Conservation (phyloP, 2,797 vertebrate genomes). For the Falco novaeseelandiae region DNA sequence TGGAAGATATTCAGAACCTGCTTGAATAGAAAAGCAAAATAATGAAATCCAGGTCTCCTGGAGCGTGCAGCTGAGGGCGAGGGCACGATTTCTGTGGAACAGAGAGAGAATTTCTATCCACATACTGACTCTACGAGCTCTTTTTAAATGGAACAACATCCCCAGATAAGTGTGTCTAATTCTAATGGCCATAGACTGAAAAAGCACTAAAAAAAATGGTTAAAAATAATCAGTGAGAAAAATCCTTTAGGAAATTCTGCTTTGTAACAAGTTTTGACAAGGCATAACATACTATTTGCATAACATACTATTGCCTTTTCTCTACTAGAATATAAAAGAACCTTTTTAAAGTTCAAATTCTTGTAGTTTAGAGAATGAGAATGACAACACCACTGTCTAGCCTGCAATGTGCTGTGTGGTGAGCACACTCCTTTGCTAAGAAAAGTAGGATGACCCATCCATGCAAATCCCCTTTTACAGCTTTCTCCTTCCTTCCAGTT, state of each 20-base stretch:
- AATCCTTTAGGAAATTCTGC: background rate
- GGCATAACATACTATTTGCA: background rate
- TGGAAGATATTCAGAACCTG: background rate
- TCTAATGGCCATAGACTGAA: background rate
- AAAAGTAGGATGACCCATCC: background rate
- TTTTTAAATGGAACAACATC: background rate
- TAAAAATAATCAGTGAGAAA: background rate
- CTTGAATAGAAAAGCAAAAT: background rate
- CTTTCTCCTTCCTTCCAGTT: background rate
- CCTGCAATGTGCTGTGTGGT: background rate
- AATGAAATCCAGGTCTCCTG: background rate
- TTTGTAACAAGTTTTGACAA: background rate
- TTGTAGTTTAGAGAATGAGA: background rate
- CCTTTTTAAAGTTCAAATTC: background rate
- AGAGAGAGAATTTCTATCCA: background rate
- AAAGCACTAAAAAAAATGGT: background rate
- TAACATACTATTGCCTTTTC: background rate
- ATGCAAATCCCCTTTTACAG: background rate
- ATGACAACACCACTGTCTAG: background rate
- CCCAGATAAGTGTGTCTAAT: background rate
- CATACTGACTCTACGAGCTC: fast-evolving
- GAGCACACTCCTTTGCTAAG: background rate
- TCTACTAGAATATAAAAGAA: background rate
- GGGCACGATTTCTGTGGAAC: background rate
- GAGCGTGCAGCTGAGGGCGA: background rate